Conservation (phyloP, 2,797 vertebrate species). For the Poeciliopsis paucimaculata region DNA sequence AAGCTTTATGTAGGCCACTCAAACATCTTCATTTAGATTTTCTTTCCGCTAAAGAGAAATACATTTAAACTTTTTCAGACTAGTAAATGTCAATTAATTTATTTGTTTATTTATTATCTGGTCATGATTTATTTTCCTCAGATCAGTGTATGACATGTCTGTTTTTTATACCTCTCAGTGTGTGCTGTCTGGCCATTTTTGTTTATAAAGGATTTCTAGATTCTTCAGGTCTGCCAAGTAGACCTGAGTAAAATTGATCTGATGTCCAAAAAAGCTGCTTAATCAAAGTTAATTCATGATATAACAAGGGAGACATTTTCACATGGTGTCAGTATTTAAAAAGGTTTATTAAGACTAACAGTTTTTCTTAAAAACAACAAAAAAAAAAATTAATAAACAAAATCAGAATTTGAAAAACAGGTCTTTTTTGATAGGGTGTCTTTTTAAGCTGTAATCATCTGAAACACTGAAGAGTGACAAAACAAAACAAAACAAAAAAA, state of each 20-base stretch:
- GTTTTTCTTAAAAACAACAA: no score
- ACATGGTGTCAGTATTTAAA: background rate
- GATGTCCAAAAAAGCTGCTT: background rate
- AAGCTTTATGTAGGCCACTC: background rate
- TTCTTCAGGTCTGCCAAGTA: background rate
- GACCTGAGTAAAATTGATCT: background rate
- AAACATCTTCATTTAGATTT: background rate
- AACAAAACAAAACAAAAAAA: background rate
- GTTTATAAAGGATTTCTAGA: background rate
- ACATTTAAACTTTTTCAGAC: background rate
- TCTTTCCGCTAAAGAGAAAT: background rate
- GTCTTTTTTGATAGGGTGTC: no score
- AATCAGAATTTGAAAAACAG: background rate
- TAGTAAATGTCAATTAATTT: background rate
- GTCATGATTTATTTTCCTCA: background rate
- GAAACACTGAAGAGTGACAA: background rate
- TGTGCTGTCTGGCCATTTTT: background rate
- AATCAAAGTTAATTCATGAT: background rate
- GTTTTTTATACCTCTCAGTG: background rate
- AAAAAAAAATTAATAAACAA: background rate
- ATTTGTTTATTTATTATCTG: background rate
- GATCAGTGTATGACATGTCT: background rate
- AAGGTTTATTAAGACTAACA: no score
- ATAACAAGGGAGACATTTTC: background rate
- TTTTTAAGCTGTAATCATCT: background rate